Evolutionary conservation across 2,797 vertebrate species (phyloP).

Genomic region (Smutsia gigantea): DNA sequence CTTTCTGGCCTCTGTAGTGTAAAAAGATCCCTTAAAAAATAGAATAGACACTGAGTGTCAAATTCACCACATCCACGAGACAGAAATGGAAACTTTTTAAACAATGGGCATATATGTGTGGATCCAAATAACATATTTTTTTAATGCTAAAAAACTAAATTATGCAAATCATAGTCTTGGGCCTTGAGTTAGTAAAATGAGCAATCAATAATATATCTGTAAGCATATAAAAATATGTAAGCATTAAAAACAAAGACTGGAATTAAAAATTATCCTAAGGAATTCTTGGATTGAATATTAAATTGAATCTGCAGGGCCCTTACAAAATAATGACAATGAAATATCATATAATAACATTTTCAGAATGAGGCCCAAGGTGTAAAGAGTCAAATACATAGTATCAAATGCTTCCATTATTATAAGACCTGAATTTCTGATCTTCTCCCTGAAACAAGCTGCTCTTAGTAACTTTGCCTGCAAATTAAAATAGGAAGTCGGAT

Average conservation of each 20-base stretch:
- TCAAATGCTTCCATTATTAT: not conserved
- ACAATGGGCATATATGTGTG: not conserved
- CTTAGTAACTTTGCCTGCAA: not conserved
- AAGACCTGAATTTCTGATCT: not conserved
- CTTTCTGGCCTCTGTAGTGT: not conserved
- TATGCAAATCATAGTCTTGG: not conserved
- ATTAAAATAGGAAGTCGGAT: not conserved
- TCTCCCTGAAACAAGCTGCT: not conserved
- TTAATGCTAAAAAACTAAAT: not conserved
- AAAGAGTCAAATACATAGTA: not conserved
- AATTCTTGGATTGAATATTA: constrained; percentile 1
- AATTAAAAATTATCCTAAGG: not conserved
- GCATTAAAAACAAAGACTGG: not conserved
- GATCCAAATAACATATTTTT: not conserved
- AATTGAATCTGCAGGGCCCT: not conserved
- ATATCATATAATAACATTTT: not conserved
- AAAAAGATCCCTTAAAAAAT: not conserved
- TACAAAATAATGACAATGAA: constrained; percentile 17
- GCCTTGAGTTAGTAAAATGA: not conserved
- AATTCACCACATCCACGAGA: not conserved
- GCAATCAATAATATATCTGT: not conserved
- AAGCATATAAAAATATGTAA: not conserved
- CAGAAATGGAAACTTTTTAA: not conserved
- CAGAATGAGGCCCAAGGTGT: not conserved
- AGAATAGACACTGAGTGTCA: not conserved